Evolutionary conservation across 2,888 invertebrate genomes (phyloP), one percentile per base, ranked within the genome.

Genomic region (Gymnosoma rotundatum): DNA sequence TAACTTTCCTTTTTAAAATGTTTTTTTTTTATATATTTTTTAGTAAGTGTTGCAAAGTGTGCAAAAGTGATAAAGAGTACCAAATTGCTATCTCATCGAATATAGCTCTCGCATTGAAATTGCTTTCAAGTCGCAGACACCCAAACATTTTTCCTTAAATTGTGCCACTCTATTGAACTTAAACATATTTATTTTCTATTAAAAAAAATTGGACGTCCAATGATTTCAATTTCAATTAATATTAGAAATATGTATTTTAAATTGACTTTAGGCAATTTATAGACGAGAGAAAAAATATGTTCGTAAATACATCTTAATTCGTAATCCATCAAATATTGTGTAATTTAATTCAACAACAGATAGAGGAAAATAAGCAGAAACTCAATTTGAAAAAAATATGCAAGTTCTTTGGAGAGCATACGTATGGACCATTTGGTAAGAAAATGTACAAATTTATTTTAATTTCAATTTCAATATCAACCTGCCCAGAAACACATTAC

Each of bases 381-480:
- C 69, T 72, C 60, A 74, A 74, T 81, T 81, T 78, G n/a, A n/a
- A 32, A 60, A 84, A 81, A 74, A 81, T 38, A 16, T 12, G 10
- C 20, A 61, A 66, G 50, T 52, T 52, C 36, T 38, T 38, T 12
- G 32, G 32, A 60, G 16, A 38, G 8, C 20, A 50, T 8, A 16
- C 45, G 14, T 25, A 25, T 4, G 14, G 8, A 36, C n/a, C 50
- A 82, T 32, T 70, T 70, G 21, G n/a, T 0, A 42, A 73, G 58
- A 79, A 58, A 69, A 56, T 60, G 61, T 72, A 58, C 80, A 83
- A 75, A 80, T 80, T 56, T 67, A 84, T 69, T 78, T 84, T 54
- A 73, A 78, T 80, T 83, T 78, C 70, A 73, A 78, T 80, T 83
- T 78, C 70, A 75, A 83, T 81, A 73, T 69, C 73, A 69, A 78